phyloP scores from a whole-genome alignment of 2,113 vertebrate genomes.

The Hippocampus comes region DNA sequence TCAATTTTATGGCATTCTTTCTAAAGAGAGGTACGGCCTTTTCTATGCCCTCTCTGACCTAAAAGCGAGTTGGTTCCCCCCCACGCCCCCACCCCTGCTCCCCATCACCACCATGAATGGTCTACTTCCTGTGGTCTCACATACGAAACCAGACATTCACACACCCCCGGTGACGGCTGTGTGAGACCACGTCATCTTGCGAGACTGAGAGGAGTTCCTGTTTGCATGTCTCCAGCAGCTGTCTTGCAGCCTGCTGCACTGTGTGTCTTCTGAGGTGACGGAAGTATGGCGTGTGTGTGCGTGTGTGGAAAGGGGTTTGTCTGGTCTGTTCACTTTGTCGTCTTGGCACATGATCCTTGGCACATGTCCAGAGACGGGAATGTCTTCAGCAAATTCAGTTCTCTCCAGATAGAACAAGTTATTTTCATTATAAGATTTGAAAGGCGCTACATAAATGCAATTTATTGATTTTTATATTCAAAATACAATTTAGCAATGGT shows the following conservation, averaged over 20 bases:
- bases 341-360: constrained; percentile 16
- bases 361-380: neutral
- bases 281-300: constrained; percentile 1
- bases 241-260: constrained; percentile 34
- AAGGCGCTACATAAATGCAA: too few relatives aligned
- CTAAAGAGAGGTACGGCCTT: neutral
- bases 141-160: constrained; percentile 61
- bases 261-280: constrained; percentile 26
- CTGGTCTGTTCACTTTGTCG: constrained; percentile 19
- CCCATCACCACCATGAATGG: constrained; percentile 27
- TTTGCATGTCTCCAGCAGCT: constrained; percentile 48
- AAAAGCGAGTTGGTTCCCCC: constrained; percentile 9
- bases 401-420: neutral
- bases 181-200: constrained; percentile 54
- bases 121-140: constrained; percentile 53
- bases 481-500: too few relatives aligned
- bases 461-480: too few relatives aligned
- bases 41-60: constrained; percentile 32
- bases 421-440: too few relatives aligned
- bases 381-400: neutral
- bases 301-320: neutral
- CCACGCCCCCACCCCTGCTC: constrained; percentile 4
- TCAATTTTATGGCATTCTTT: neutral
- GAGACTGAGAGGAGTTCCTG: constrained; percentile 56
- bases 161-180: constrained; percentile 55